Base-by-base conservation (phyloP, 2,888 invertebrate genomes). In the Lycia hirtaria region DNA sequence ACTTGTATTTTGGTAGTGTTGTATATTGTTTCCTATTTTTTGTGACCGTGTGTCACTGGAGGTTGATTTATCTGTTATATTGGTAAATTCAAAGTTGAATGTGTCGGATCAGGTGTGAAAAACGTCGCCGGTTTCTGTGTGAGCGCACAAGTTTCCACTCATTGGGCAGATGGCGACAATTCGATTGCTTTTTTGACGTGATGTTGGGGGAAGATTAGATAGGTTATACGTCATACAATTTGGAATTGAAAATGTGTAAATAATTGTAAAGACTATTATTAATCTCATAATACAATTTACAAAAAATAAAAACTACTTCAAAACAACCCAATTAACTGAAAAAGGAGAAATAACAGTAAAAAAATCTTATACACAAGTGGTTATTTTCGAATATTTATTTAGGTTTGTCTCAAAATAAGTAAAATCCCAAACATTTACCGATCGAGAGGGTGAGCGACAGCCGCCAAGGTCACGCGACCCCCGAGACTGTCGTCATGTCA, bases 101-200 rank as follows among this genome's bases (percentile, higher is more conserved):
- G 71, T 61, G 67, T 54, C 64, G 76, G 73, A 73, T 80, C 83
- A 85, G 81, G 83, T 85, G 83, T 78, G 78, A 79, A 77, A 73
- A 77, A 82, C 79, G 78, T 74, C 72, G 60, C 71, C 65, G 73
- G 73, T 73, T 78, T 72, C 67, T 71, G 67, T 65, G 67, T 69
- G 72, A 76, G 71, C 67, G 71, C 69, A 35, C 69, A 66, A 69
- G 35, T 64, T 61, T 64, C 61, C 67, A 62, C 44, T 60, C 60
- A 63, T 65, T 64, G 57, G 56, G 58, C 60, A 63, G 60, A 59
- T 67, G 59, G 52, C 52, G 54, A 53, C 60, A 53, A 62, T 60
- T 61, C 51, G 49, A 63, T 64, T 64, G 66, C 64, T 61, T 60
- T 63, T 54, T 56, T 55, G 47, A 45, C 19, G 52, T 14, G 20